Conservation (phyloP, 2,113 vertebrate species). For the mouse (Mus musculus) region GRCm39 chr1:79354001-79354500, state of each 20-base stretch:
- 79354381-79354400: background rate
- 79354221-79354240: background rate
- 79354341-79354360: background rate
- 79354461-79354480: background rate
- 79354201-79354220: fast-evolving
- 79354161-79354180: background rate
- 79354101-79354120: background rate
- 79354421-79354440: background rate
- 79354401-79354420: background rate
- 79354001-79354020: background rate
- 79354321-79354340: background rate
- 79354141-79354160: background rate
- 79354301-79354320: background rate
- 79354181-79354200: background rate
- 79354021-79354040: background rate
- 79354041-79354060: background rate
- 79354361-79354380: background rate
- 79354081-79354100: background rate
- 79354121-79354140: background rate
- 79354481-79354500: background rate
- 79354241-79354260: background rate
- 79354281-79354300: background rate
- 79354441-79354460: background rate
- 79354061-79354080: background rate
- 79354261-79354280: background rate